Conservation (phyloP, 2,113 vertebrate genomes). For the Hirundichthys speculiger region DNA sequence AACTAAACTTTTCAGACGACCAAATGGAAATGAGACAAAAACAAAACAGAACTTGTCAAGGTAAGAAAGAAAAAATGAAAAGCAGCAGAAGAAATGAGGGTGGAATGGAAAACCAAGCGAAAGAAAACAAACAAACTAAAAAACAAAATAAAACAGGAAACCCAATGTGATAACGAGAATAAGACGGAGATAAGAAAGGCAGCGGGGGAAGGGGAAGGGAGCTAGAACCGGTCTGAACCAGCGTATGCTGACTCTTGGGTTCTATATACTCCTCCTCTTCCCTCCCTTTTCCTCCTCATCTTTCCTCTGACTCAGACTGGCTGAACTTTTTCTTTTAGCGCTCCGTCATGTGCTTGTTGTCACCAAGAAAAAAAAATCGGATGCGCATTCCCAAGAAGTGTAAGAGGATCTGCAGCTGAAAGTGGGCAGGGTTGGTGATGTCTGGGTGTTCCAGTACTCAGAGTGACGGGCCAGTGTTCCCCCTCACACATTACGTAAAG, state of each 20-base stretch:
- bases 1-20: no score
- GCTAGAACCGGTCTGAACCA: slow-evolving; percentile 81
- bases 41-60: no score
- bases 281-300: slow-evolving; percentile 46
- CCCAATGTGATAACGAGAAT: slow-evolving; percentile 29
- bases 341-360: slow-evolving; percentile 65
- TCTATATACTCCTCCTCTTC: slow-evolving; percentile 38
- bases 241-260: slow-evolving; percentile 60
- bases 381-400: slow-evolving; percentile 61
- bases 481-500: slow-evolving; percentile 48
- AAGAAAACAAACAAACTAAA: neutral
- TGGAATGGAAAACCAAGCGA: neutral
- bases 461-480: slow-evolving; percentile 29
- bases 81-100: no score
- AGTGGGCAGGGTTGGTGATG: neutral
- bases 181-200: slow-evolving; percentile 12
- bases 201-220: slow-evolving; percentile 23
- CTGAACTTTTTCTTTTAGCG: slow-evolving; percentile 61
- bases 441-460: neutral
- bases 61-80: no score
- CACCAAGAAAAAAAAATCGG: slow-evolving; percentile 62
- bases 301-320: slow-evolving; percentile 65
- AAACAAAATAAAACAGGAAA: slow-evolving; percentile 6
- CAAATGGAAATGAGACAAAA: no score
- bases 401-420: slow-evolving; percentile 48